Conservation (phyloP, 1,140 invertebrate species). For the Helicoverpa zea region DNA sequence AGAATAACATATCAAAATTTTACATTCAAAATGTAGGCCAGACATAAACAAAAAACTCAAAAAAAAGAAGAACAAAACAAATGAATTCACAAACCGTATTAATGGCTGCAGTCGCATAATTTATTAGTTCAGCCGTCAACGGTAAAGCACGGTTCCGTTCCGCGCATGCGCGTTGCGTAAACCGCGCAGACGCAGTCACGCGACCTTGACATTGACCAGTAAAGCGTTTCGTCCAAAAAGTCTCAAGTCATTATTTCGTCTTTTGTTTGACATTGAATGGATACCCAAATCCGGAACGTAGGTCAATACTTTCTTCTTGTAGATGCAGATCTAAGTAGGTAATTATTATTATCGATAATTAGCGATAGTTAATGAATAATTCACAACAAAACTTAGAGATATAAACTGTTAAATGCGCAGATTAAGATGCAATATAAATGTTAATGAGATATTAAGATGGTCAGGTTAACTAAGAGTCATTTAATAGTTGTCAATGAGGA, state of each 20-base stretch:
- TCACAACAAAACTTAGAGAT: too few relatives aligned
- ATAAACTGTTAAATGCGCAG: too few relatives aligned
- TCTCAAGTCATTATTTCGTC: constrained; percentile 3
- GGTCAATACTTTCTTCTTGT: too few relatives aligned
- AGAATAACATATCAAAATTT: neutral
- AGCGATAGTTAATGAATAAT: too few relatives aligned
- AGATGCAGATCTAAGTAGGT: too few relatives aligned
- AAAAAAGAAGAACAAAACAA: neutral
- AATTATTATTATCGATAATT: too few relatives aligned
- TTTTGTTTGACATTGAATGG: constrained; percentile 24
- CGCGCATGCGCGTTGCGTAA: constrained; percentile 26
- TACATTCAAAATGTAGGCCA: neutral
- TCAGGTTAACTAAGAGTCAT: too few relatives aligned
- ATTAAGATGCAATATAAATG: too few relatives aligned
- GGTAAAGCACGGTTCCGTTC: constrained; percentile 31
- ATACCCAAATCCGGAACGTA: neutral
- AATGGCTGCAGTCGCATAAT: constrained; percentile 13
- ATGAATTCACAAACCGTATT: constrained; percentile 31
- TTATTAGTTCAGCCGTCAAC: constrained; percentile 12
- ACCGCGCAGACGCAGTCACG: neutral
- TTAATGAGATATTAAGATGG: too few relatives aligned
- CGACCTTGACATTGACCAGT: constrained; percentile 42
- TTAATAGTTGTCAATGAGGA: too few relatives aligned
- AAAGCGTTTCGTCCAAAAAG: constrained; percentile 29
- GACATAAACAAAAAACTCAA: neutral